These are phyloP conservation scores for Araneus ventricosus DNA, from an alignment of 1,140 invertebrate species.

Conservation along the genomic window DNA sequence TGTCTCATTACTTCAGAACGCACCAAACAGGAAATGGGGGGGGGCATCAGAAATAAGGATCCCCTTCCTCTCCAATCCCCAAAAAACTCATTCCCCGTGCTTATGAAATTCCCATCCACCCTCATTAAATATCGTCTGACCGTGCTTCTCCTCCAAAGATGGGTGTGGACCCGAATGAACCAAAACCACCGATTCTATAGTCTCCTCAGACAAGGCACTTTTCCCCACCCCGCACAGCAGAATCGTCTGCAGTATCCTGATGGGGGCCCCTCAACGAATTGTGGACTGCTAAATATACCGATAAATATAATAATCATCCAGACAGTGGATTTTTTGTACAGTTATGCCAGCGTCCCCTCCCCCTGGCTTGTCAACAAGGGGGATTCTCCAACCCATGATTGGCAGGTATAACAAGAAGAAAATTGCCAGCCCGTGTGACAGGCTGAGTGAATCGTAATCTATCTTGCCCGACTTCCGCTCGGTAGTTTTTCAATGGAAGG, in stretches of 20 bases:
- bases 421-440: background rate
- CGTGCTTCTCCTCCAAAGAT: background rate
- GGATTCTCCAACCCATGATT: background rate
- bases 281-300: background rate
- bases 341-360: background rate
- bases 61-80: background rate
- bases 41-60: background rate
- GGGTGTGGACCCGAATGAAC: background rate
- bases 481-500: background rate
- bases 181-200: background rate
- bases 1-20: no score
- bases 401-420: conserved; percentile 33
- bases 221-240: background rate
- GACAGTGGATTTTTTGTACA: background rate
- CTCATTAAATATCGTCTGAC: conserved; percentile 28
- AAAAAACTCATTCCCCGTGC: background rate
- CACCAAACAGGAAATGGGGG: background rate
- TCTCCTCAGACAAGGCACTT: background rate
- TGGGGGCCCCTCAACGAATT: background rate
- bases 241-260: background rate
- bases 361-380: background rate
- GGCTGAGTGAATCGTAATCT: background rate
- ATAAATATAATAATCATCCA: conserved; percentile 27
- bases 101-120: background rate
- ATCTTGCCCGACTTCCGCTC: conserved; percentile 6